Percentiles rank a stretch among this genome's conserved stretches.
phyloP scores from a whole-genome alignment of 2,113 vertebrate species.

The Craseonycteris thonglongyai region DNA sequence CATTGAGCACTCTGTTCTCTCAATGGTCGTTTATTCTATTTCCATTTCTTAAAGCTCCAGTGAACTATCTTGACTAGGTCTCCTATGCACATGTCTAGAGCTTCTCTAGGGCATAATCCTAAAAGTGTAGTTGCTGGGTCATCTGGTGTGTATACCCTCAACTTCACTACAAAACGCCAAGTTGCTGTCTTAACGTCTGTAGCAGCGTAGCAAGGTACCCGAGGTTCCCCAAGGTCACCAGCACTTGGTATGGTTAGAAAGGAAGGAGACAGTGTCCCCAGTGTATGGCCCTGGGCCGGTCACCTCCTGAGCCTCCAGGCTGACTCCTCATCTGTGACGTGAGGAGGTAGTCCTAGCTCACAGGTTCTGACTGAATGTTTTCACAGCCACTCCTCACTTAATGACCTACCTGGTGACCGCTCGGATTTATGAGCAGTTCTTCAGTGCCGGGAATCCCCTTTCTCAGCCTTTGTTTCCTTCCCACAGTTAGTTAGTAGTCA shows the following conservation, averaged over 20 bases:
- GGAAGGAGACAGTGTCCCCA: not conserved
- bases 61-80: not conserved
- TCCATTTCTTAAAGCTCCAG: not conserved
- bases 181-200: not conserved
- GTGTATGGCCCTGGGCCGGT: not conserved
- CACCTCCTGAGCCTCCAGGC: not conserved
- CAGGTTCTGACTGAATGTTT: not conserved
- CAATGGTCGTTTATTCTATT: not conserved
- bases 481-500: no score
- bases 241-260: not conserved
- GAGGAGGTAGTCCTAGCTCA: not conserved
- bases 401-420: no score
- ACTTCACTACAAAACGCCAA: not conserved
- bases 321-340: not conserved
- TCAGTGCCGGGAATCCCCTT: no score
- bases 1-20: not conserved
- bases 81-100: not conserved
- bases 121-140: not conserved
- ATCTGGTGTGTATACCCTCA: not conserved
- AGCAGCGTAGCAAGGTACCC: not conserved
- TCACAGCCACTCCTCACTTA: no score
- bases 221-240: fast-evolving
- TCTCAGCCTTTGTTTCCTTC: no score
- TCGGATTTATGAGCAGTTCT: no score
- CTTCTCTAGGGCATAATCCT: not conserved